phyloP scores from a whole-genome alignment of 2,113 vertebrate species.

The Monarcha castaneiventris region DNA sequence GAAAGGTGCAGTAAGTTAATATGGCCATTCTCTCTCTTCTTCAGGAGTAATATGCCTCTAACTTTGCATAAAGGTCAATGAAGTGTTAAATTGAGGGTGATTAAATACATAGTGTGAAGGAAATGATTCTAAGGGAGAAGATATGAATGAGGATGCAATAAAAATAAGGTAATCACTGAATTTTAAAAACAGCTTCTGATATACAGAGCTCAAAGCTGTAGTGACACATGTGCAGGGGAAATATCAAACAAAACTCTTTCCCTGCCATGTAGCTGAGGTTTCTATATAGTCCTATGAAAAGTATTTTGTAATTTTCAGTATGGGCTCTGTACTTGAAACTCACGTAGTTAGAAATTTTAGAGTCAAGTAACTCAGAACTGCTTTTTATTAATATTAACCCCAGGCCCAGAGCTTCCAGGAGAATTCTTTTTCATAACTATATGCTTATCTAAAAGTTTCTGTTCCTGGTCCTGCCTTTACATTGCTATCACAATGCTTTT shows the following conservation, averaged over 20 bases:
- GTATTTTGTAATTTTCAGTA: not conserved
- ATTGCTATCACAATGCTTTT: not conserved
- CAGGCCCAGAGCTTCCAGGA: not conserved
- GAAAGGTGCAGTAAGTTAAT: not conserved
- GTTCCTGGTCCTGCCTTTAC: not conserved
- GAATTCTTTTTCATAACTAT: not conserved
- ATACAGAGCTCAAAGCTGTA: not conserved
- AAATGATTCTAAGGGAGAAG: not conserved
- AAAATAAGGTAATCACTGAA: not conserved
- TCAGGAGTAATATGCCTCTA: slow-evolving; percentile 5
- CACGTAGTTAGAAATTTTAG: not conserved
- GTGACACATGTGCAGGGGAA: not conserved
- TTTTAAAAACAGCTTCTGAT: not conserved
- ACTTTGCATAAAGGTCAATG: slow-evolving; percentile 36
- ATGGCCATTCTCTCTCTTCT: not conserved
- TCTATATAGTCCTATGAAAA: not conserved
- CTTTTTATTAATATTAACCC: not conserved
- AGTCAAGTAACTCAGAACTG: not conserved
- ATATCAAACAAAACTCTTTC: not conserved
- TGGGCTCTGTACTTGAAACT: not conserved
- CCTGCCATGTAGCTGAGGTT: not conserved
- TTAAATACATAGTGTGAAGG: not conserved
- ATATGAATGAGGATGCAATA: not conserved
- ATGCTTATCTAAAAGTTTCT: not conserved
- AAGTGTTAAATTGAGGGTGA: slow-evolving; percentile 47